Percentiles rank a stretch among this genome's conserved stretches.
Evolutionary conservation across 2,888 invertebrate genomes (phyloP).

Genomic region (Allygus modestus): DNA sequence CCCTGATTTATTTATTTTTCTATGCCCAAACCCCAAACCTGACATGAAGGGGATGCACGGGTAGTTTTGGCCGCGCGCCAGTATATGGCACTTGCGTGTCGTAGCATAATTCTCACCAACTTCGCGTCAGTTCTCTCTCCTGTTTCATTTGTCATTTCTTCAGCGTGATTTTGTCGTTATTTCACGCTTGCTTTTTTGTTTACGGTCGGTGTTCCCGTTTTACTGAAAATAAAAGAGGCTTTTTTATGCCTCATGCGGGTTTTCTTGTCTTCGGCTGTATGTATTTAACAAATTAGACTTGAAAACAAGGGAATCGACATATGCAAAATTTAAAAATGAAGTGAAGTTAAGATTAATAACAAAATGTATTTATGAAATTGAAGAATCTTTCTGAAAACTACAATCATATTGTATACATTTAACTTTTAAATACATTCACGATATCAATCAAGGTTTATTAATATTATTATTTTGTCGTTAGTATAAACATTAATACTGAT

Average conservation of each 20-base stretch:
- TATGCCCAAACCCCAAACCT: neutral
- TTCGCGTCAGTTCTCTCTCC: neutral
- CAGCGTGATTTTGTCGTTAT: neutral
- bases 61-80: neutral
- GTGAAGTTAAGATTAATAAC: no score
- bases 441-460: neutral
- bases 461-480: no score
- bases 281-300: no score
- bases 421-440: neutral
- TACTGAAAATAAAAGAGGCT: no score
- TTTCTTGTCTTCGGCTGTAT: no score
- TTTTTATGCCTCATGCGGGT: no score
- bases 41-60: neutral
- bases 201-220: no score
- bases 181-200: neutral
- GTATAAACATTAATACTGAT: no score
- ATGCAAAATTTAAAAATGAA: neutral
- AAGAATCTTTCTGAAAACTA: no score
- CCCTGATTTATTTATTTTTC: neutral
- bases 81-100: neutral
- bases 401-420: no score
- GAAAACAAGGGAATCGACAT: neutral
- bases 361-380: no score
- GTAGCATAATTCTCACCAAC: neutral
- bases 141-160: slow-evolving; percentile 1